Evolutionary conservation across 2,113 vertebrate genomes (phyloP).

Genomic region (Danio rerio): DNA sequence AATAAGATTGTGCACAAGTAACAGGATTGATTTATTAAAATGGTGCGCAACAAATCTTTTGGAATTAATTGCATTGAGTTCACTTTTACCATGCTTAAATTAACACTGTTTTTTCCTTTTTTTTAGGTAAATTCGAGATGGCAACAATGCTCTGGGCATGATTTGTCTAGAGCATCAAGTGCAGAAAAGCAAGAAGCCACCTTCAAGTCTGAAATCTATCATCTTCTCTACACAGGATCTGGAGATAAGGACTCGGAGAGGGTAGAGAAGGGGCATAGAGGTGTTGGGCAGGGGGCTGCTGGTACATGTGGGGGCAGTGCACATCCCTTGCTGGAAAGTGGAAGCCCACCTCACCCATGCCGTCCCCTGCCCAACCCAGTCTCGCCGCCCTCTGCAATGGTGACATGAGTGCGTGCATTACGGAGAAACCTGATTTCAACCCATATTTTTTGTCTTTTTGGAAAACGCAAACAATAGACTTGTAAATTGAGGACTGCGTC

Average conservation of each 20-base stretch:
- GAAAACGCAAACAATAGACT: conserved; percentile 67
- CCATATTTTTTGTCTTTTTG: conserved; percentile 56
- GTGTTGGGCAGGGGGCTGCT: conserved; percentile 75
- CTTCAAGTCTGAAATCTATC: conserved; percentile 56
- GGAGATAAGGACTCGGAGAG: conserved; percentile 51
- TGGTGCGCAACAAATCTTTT: background rate
- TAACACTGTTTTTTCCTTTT: background rate
- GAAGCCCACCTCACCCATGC: conserved; percentile 54
- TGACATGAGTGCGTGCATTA: conserved; percentile 92
- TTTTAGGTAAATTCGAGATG: conserved; percentile 64
- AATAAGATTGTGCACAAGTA: background rate
- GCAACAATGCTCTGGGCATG: conserved; percentile 70
- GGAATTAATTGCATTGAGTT: background rate
- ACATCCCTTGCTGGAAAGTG: conserved; percentile 78
- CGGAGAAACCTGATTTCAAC: conserved; percentile 67
- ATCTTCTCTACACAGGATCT: conserved; percentile 57
- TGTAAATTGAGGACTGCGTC: conserved; percentile 55
- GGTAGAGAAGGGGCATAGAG: conserved; percentile 60
- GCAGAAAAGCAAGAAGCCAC: conserved; percentile 46
- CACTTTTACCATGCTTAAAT: background rate
- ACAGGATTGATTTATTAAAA: background rate
- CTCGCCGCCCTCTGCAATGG: conserved; percentile 87
- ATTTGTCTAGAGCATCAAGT: conserved; percentile 64
- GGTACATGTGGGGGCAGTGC: conserved; percentile 68
- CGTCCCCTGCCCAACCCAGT: conserved; percentile 73